Evolutionary conservation across 1,140 invertebrate species (phyloP), one percentile per base, ranked within the genome.

Genomic region (Zaprionus camerounensis): DNA sequence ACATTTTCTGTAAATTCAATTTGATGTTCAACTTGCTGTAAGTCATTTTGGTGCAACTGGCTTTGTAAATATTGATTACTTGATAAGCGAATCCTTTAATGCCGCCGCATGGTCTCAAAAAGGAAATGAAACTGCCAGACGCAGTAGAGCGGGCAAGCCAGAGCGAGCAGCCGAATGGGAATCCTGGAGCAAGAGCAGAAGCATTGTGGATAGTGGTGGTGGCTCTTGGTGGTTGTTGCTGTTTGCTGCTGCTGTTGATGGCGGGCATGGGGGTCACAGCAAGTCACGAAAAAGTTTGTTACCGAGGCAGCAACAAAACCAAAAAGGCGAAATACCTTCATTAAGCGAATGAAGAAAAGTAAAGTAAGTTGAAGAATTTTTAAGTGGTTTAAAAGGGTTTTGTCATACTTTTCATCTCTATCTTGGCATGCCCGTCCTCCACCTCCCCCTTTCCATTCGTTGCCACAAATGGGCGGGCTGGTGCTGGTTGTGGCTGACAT

Each of bases 371-470:
- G 82, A 91, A 91, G 87, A 91, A 91, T 91, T 91, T 91, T 91
- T 91, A 91, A 91, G 86, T 91, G 82, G 86, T 91, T 91, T 91
- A 91, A 91, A 91, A 91, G 86, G 86, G 87, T 91, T 91, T 86
- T 91, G 82, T 91, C 82, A 91, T 91, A 82, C 87, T 82, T 91
- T 91, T 81, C 82, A 82, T 87, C 78, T 90, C 81, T 71, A 80
- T 80, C 56, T 76, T 58, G 34, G 12, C 41, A 9, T 17, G 41
- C 17, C 36, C 17, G 38, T 36, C 17, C 41, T n/a, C 11, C 24
- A 4, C 12, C 46, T 36, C 5, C 46, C 24, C 46, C 51, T 44
- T 2, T n/a, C 28, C 13, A 36, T 3, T 55, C 63, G 15, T 51
- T 73, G 73, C 84, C 81, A 74, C 84, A 88, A 87, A 85, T 83